These are phyloP conservation scores for Bombyx huttoni DNA, from an alignment of 2,888 invertebrate genomes.

Conservation along the genomic window DNA sequence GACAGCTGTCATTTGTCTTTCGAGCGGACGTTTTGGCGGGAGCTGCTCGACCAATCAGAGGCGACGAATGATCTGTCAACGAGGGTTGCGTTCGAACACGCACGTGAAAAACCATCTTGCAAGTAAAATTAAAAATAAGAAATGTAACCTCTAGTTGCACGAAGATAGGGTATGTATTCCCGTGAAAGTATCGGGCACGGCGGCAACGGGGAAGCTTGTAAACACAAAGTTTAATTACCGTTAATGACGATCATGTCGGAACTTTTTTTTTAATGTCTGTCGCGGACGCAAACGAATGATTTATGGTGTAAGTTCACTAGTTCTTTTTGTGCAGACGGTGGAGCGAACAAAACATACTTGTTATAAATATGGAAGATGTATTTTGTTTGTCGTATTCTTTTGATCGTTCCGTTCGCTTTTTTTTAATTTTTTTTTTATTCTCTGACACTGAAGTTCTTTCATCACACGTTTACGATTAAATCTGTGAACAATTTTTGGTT, in stretches of 20 bases:
- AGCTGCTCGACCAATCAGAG: constrained; percentile 46
- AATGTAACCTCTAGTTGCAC: background rate
- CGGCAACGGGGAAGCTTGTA: background rate
- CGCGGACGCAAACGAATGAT: constrained; percentile 18
- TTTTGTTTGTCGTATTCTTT: background rate
- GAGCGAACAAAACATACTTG: constrained; percentile 1
- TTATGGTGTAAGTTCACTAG: constrained; percentile 6
- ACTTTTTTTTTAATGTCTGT: constrained; percentile 15
- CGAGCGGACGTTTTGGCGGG: constrained; percentile 40
- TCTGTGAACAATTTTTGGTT: too few relatives aligned
- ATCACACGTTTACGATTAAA: too few relatives aligned
- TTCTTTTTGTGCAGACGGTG: constrained; percentile 10
- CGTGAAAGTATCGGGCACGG: background rate
- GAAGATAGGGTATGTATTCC: constrained; percentile 1
- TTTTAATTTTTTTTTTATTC: too few relatives aligned
- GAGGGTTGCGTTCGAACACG: constrained; percentile 16
- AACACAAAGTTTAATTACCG: constrained; percentile 4
- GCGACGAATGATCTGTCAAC: constrained; percentile 49
- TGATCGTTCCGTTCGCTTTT: background rate
- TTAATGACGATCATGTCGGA: constrained; percentile 5
- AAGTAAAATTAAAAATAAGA: background rate
- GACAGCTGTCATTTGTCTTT: constrained; percentile 52
- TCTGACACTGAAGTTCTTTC: too few relatives aligned
- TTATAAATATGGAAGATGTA: constrained; percentile 6
- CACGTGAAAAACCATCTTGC: background rate